Evolutionary conservation across 2,888 invertebrate genomes (phyloP), one percentile per base, ranked within the genome.

Genomic region (Diarsia rubi): DNA sequence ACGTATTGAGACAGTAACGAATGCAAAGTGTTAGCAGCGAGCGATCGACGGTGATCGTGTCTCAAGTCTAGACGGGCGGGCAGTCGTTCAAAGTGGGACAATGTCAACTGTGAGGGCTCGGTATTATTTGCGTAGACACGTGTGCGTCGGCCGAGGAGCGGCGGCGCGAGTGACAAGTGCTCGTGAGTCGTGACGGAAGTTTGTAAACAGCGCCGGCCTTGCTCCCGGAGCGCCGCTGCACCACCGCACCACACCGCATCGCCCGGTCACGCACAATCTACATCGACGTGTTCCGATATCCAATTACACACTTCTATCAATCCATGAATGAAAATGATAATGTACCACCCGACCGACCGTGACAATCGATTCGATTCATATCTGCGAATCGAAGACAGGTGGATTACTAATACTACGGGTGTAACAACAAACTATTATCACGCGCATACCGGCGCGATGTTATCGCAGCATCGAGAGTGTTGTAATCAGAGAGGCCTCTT

Each of bases 71-170:
- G 94, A 94, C 95, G 91, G 90, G 90, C 92, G 91, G 93, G 91
- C 91, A 90, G 91, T 89, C 83, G 82, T 81, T 76, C 85, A 87
- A 94, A 93, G 92, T 95, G 92, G 95, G 95, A 94, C 95, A 95
- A 95, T 95, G 95, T 95, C 95, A 95, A 90, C 93, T 91, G 94
- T 91, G 94, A 95, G 95, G 95, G 94, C 94, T 93, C 91, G 93
- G 93, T 93, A 94, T 95, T 96, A 96, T 96, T 96, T 96, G 95
- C 95, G 94, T 95, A 94, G 93, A 93, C 94, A 94, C 94, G 95
- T 95, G 95, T 94, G 92, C 89, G 91, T 75, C 81, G 82, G 77
- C 69, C 84, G 89, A 87, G 90, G 85, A 87, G 81, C 87, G 81
- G 82, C 83, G 82, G 84, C 82, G 88, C 89, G 91, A 92, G 93